These are phyloP conservation scores for Eutolmus rufibarbis DNA, from an alignment of 2,888 invertebrate species.

Conservation along the genomic window DNA sequence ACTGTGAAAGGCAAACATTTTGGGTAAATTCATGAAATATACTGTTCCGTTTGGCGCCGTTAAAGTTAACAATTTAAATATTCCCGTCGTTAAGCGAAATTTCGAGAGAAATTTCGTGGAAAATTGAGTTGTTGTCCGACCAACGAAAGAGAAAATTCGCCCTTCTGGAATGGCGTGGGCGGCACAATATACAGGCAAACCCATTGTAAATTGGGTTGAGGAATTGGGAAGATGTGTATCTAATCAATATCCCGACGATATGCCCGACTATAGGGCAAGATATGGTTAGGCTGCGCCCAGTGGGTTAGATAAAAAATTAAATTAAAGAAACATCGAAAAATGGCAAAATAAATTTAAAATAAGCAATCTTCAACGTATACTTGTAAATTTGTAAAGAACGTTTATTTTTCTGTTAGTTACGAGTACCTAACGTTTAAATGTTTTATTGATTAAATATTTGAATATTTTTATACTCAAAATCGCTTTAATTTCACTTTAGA, in stretches of 20 bases:
- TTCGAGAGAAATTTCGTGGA: slow-evolving; percentile 44
- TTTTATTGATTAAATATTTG: too few relatives aligned
- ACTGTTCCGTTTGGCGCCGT: slow-evolving; percentile 3
- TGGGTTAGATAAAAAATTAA: background rate
- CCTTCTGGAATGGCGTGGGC: background rate
- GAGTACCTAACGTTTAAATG: too few relatives aligned
- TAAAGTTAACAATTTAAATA: slow-evolving; percentile 40
- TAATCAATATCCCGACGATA: background rate
- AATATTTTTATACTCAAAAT: too few relatives aligned
- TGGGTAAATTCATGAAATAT: slow-evolving; percentile 27
- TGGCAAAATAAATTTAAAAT: too few relatives aligned
- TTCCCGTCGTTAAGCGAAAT: slow-evolving; percentile 37
- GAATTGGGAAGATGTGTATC: background rate
- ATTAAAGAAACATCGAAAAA: background rate
- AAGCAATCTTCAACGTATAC: too few relatives aligned
- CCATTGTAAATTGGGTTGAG: background rate
- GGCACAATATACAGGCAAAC: background rate
- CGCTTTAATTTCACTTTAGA: too few relatives aligned
- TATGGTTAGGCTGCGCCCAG: too few relatives aligned
- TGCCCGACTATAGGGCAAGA: background rate
- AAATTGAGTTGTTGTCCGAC: slow-evolving; percentile 47
- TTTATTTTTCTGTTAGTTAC: too few relatives aligned
- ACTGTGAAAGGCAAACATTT: slow-evolving; percentile 14
- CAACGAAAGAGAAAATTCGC: slow-evolving; percentile 46
- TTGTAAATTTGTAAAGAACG: too few relatives aligned